Percentiles rank a stretch among this genome's conserved stretches.
phyloP scores from a whole-genome alignment of 2,797 vertebrate species.

The Liasis olivaceus region DNA sequence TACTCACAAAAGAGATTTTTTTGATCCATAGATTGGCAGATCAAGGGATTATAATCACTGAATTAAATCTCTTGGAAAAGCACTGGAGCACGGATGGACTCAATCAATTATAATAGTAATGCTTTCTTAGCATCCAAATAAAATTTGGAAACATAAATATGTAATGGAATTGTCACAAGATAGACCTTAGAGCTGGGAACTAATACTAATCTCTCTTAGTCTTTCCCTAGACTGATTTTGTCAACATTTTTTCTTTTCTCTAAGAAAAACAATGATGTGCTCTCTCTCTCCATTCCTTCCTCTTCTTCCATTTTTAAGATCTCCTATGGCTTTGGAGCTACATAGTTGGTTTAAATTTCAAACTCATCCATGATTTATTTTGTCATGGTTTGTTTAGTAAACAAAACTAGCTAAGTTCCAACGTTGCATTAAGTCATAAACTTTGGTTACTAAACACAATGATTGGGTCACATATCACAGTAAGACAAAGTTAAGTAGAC shows the following conservation, averaged over 20 bases:
- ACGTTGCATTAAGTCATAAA: neutral
- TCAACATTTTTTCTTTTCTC: neutral
- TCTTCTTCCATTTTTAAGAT: neutral
- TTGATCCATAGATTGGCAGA: conserved; percentile 64
- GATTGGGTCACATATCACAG: neutral
- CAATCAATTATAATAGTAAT: conserved; percentile 49
- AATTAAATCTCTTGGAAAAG: conserved; percentile 52
- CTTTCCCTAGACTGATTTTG: neutral
- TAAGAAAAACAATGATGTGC: neutral
- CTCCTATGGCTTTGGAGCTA: neutral
- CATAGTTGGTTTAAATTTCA: neutral
- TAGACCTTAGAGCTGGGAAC: neutral
- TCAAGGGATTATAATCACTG: conserved; percentile 58
- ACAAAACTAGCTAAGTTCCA: neutral
- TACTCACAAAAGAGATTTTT: conserved; percentile 59
- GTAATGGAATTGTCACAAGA: neutral
- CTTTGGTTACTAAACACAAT: neutral
- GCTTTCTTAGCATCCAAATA: conserved; percentile 43
- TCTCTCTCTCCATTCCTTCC: neutral
- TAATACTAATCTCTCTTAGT: neutral
- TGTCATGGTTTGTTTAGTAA: neutral
- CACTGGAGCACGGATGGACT: conserved; percentile 25
- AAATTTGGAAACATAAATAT: conserved; percentile 48
- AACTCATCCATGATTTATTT: neutral
- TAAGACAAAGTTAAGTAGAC: neutral